A percentile compares a stretch with the other conserved stretches of the same genome.
Conservation (phyloP, 2,113 vertebrate genomes). For the Saguinus imperator region DNA sequence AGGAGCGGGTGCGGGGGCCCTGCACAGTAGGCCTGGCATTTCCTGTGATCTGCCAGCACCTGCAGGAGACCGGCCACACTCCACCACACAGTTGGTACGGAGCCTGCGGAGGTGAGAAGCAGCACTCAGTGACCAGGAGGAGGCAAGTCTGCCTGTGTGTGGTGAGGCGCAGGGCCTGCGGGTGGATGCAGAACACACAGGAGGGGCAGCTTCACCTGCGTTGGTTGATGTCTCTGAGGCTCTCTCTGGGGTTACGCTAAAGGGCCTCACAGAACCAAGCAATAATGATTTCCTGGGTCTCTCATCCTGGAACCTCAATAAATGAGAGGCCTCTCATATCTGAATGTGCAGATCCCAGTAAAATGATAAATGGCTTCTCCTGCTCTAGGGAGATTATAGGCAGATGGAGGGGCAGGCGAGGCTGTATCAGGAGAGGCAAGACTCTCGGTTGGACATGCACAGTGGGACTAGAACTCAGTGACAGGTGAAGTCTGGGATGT, state of each 20-base stretch:
- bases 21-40: neutral
- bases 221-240: slow-evolving; percentile 42
- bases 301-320: neutral
- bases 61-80: neutral
- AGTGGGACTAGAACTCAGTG: neutral
- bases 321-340: slow-evolving; percentile 18
- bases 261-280: neutral
- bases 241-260: neutral
- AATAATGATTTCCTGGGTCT: slow-evolving; percentile 34
- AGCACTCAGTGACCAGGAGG: rapidly evolving
- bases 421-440: neutral
- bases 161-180: rapidly evolving
- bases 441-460: neutral
- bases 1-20: neutral
- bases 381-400: neutral
- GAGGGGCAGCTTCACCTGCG: neutral
- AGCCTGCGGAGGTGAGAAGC: neutral
- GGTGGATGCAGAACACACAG: rapidly evolving
- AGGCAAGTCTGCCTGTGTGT: no score
- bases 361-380: slow-evolving; percentile 42
- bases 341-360: slow-evolving; percentile 57
- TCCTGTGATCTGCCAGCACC: neutral
- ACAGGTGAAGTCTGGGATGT: neutral
- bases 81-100: rapidly evolving
- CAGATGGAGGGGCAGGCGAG: neutral